Evolutionary conservation across 2,113 vertebrate species (phyloP).

Genomic region (Dipodomys merriami): DNA sequence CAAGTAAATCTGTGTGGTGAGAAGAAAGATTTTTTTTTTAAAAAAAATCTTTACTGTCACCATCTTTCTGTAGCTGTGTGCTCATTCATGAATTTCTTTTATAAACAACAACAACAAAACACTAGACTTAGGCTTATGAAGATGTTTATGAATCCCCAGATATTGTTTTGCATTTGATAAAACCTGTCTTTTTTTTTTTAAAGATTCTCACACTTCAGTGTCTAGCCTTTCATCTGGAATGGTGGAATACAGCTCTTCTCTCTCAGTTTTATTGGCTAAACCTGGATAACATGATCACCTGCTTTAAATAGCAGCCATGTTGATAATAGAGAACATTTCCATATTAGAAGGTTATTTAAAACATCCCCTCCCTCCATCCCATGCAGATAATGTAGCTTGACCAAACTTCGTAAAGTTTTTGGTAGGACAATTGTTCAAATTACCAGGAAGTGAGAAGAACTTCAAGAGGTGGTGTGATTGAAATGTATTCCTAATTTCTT

Average conservation of each 20-base stretch:
- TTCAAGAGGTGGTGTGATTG: not conserved
- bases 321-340: not conserved
- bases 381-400: not conserved
- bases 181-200: not conserved
- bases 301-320: not conserved
- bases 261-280: not conserved
- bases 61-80: not conserved
- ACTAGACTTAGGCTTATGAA: not conserved
- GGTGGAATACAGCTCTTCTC: not conserved
- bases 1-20: not conserved
- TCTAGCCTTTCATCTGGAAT: not conserved
- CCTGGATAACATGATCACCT: not conserved
- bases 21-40: too few relatives aligned
- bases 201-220: not conserved
- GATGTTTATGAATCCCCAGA: not conserved
- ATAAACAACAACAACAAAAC: too few relatives aligned
- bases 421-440: not conserved
- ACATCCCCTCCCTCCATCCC: not conserved
- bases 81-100: not conserved
- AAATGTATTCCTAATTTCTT: not conserved
- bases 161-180: not conserved
- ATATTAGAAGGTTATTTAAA: not conserved
- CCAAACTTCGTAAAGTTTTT: not conserved
- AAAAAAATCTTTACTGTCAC: not conserved
- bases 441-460: not conserved